A percentile compares a stretch with the other conserved stretches of the same genome.
Conservation (phyloP, 1,140 invertebrate species). For the Drosophila ambigua region DNA sequence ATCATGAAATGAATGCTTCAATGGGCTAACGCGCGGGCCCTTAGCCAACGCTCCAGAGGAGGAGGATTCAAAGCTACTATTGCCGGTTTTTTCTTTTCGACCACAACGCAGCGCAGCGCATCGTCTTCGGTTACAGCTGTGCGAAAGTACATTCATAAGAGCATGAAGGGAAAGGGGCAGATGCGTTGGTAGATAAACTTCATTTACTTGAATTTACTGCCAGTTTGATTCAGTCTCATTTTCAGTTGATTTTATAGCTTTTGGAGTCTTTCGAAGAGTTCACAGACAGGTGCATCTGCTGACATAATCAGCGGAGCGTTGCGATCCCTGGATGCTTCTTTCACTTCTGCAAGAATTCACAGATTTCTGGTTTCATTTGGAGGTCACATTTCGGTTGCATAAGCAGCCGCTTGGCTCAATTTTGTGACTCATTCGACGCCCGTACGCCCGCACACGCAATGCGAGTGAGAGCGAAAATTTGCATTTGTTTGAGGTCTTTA, state of each 20-base stretch:
- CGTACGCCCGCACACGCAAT: neutral
- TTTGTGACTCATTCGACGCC: constrained; percentile 13
- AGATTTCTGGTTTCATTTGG: constrained; percentile 41
- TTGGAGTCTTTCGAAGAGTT: constrained; percentile 14
- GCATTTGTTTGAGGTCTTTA: constrained; percentile 24
- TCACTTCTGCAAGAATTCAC: constrained; percentile 49
- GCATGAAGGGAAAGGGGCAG: too few relatives aligned
- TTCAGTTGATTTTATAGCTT: constrained; percentile 35
- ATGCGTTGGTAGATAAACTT: constrained; percentile 63
- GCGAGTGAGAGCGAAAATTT: constrained; percentile 45
- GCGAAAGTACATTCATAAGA: constrained; percentile 50
- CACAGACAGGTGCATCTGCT: constrained; percentile 29
- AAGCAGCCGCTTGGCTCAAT: constrained; percentile 5
- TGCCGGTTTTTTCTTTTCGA: constrained; percentile 19
- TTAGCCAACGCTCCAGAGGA: neutral
- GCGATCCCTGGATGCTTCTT: constrained; percentile 28
- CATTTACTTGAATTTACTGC: constrained; percentile 70
- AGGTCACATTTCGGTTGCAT: constrained; percentile 32
- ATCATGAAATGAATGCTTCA: constrained; percentile 67
- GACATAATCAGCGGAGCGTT: constrained; percentile 39
- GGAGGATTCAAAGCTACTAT: neutral
- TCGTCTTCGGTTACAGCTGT: constrained; percentile 16
- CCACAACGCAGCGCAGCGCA: constrained; percentile 14
- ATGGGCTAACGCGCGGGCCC: constrained; percentile 26
- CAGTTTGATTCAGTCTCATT: constrained; percentile 59